These are phyloP conservation scores for Eumeta japonica DNA, from an alignment of 1,140 invertebrate species.

Conservation along the genomic window DNA sequence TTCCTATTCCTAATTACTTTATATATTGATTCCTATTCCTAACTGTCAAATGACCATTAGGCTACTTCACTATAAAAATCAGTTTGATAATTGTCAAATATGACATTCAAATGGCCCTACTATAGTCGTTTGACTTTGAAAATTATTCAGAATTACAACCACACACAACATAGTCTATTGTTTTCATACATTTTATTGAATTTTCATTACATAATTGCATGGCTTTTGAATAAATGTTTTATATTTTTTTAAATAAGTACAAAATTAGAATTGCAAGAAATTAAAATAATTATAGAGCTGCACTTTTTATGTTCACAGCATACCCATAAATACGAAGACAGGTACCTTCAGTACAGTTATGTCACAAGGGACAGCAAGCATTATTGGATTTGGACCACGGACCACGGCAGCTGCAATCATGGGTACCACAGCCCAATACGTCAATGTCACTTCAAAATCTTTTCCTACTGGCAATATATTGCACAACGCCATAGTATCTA, in stretches of 20 bases:
- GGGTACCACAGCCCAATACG: slow-evolving; percentile 37
- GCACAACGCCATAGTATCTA: slow-evolving; percentile 52
- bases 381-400: slow-evolving; percentile 45
- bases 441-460: slow-evolving; percentile 49
- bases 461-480: slow-evolving; percentile 55
- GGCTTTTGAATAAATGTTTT: not conserved
- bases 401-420: slow-evolving; percentile 37
- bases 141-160: too few relatives aligned
- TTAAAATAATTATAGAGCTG: not conserved
- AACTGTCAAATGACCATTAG: too few relatives aligned
- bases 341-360: slow-evolving; percentile 49
- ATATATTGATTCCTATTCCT: too few relatives aligned
- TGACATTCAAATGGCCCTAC: too few relatives aligned
- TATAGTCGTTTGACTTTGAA: too few relatives aligned
- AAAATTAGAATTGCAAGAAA: not conserved
- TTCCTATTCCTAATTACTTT: too few relatives aligned
- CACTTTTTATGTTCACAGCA: slow-evolving; percentile 27
- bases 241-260: not conserved
- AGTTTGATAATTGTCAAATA: too few relatives aligned
- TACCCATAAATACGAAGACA: slow-evolving; percentile 45
- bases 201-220: not conserved
- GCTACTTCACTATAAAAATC: too few relatives aligned
- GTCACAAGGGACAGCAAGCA: slow-evolving; percentile 46
- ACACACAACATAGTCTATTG: too few relatives aligned
- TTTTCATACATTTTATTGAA: not conserved